Base-by-base conservation (phyloP, 2,113 vertebrate species). In the Loxodonta africana region DNA sequence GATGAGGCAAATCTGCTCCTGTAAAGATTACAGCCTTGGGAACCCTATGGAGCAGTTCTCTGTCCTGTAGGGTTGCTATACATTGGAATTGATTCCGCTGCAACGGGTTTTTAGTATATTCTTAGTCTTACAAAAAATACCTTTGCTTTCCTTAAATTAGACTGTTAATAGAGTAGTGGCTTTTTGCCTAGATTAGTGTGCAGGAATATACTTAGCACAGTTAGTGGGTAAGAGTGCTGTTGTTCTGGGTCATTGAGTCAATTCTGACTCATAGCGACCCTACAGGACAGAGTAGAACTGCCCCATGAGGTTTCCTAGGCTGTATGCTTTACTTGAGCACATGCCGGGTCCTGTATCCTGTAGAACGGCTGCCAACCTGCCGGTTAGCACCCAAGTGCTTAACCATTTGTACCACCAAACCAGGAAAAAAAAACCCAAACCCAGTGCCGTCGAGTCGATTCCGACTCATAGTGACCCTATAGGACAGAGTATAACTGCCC, bases 71-170 rank as follows among this genome's bases (percentile, higher is more conserved):
- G 28, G 65, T 69, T 4, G 11, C 30, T 69, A 33, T 69, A 23
- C 26, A 30, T 69, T 28, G 30, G 48, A 48, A 48, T 48, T 10
- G 48, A 48, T 48, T 48, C 48, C 10, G 7, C 48, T 8, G 48
- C 48, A 48, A 10, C 10, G 48, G 48, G 48, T 48, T 48, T 48
- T 48, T 48, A 48, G 10, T 84, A n/a, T 91, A 87, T 78, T 94
- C 26, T 81, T 77, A 71, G 77, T 76, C 28, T 86, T 88, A 6
- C 48, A 48, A 82, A 4, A 77, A 90, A 46, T 44, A 26, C 4
- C 28, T 90, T 83, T 95, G 18, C 28, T 10, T 73, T 81, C 53
- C 80, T 92, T 96, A 94, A 90, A 37, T 90, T 84, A 67, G 69
- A 26, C 37, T 28, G 83, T 57, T 74, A 88, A 95, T 81, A 21